Base-by-base conservation (phyloP, 2,113 vertebrate species). In the Oreamnos americanus region DNA sequence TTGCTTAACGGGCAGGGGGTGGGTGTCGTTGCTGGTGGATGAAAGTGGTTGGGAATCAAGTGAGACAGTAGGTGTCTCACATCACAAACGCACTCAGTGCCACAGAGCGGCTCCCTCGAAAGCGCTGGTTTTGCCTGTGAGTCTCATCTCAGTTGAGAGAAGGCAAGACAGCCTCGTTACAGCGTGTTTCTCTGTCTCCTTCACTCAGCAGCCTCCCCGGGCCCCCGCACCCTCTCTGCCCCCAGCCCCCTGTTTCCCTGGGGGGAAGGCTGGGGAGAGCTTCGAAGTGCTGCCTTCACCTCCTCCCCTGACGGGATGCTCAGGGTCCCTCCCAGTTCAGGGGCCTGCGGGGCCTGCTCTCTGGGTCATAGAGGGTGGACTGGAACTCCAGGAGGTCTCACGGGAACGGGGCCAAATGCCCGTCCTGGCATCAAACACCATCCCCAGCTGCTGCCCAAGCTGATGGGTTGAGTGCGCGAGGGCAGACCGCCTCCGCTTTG, bases 1-100 rank as follows among this genome's bases (percentile, higher is more conserved):
- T 2, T 17, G 86, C 43, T 39, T 39, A 14, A 7, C 2, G 51
- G 39, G 45, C 2, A 15, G 5, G 2, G 51, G 5, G 64, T 14
- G 33, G 7, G 57, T 23, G 36, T 71, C 93, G 45, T 30, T 74
- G 8, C 2, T 13, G 36, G 57, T 30, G 2, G 7, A 55, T 16
- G 30, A 4, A 49, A 15, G 14, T 6, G 19, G 9, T 43, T 30
- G 4, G 23, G 49, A 76, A 36, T n/a, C 33, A 23, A 16, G 55
- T 3, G 49, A 53, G n/a, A 11, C 0, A 3, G 25, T 1, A 47
- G 28, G 3, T 17, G 28, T 7, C 12, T 6, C 5, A 0, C 11
- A 43, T 0, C 0, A 4, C 11, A 43, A 33, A 49, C 0, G 21
- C 9, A 8, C 26, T 36, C 3, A 39, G 55, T 2, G 13, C 62